Evolutionary conservation across 2,113 vertebrate species (phyloP).

Genomic region (Thryonomys swinderianus): DNA sequence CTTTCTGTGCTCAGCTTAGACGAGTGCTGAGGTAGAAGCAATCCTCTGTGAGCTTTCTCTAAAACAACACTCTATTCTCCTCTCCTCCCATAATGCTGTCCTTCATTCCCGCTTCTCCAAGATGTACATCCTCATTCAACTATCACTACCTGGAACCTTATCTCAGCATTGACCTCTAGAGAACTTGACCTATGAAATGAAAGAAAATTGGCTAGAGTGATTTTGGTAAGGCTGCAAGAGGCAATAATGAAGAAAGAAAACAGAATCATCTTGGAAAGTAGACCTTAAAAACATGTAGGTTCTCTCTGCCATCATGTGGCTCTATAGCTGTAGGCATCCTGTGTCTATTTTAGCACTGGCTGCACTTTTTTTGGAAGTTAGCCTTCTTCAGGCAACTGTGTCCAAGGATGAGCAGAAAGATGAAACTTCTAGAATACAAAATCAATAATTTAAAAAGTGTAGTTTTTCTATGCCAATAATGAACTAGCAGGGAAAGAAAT

Average conservation of each 20-base stretch:
- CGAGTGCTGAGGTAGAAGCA: neutral
- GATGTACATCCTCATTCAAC: conserved; percentile 1
- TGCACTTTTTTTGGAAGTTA: neutral
- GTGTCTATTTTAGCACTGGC: neutral
- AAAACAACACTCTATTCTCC: neutral
- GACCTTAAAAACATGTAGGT: neutral
- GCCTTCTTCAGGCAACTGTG: neutral
- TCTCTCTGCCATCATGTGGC: neutral
- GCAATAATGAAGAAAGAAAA: neutral
- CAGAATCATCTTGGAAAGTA: neutral
- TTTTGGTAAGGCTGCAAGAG: neutral
- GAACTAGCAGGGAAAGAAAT: neutral
- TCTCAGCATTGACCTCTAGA: neutral
- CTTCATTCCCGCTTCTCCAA: neutral
- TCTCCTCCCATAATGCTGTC: neutral
- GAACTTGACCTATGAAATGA: neutral
- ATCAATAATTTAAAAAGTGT: neutral
- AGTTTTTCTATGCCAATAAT: neutral
- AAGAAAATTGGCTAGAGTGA: neutral
- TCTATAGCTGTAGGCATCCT: no score
- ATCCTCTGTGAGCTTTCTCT: neutral
- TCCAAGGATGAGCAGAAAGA: neutral
- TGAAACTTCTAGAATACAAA: neutral
- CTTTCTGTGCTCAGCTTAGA: neutral
- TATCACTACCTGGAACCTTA: neutral